These are phyloP conservation scores for Embiotoca jacksoni DNA, from an alignment of 2,113 vertebrate species.

Conservation along the genomic window DNA sequence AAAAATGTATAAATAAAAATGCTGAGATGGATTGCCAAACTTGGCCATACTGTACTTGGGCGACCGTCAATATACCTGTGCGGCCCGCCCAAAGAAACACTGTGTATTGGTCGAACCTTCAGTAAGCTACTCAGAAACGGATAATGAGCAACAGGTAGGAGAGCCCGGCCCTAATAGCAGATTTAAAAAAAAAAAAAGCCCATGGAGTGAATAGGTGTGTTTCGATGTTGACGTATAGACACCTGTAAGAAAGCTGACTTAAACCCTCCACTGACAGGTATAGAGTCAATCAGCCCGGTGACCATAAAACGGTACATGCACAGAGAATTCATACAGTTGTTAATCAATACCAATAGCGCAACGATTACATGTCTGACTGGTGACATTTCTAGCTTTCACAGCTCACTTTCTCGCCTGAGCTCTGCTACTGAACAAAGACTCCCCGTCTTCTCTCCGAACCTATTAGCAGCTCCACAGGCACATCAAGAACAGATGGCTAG, in stretches of 20 bases:
- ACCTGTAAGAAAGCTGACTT: not conserved
- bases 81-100: no score
- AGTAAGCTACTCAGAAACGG: no score
- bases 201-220: not conserved
- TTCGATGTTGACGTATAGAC: not conserved
- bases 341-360: slow-evolving; percentile 30
- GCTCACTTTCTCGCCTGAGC: slow-evolving; percentile 4
- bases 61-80: no score
- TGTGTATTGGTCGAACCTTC: no score
- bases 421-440: slow-evolving; percentile 23
- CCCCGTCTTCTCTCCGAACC: not conserved
- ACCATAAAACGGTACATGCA: slow-evolving; percentile 12
- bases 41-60: no score
- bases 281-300: slow-evolving; percentile 19
- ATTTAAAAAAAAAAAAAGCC: no score
- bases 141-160: no score
- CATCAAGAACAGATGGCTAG: no score
- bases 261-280: slow-evolving; percentile 5
- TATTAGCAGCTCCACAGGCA: not conserved
- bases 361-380: slow-evolving; percentile 6
- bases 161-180: no score
- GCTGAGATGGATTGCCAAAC: no score
- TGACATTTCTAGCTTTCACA: slow-evolving; percentile 27
- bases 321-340: slow-evolving; percentile 19
- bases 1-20: no score